Conservation (phyloP, 2,888 invertebrate species). For the Agriotes lineatus region DNA sequence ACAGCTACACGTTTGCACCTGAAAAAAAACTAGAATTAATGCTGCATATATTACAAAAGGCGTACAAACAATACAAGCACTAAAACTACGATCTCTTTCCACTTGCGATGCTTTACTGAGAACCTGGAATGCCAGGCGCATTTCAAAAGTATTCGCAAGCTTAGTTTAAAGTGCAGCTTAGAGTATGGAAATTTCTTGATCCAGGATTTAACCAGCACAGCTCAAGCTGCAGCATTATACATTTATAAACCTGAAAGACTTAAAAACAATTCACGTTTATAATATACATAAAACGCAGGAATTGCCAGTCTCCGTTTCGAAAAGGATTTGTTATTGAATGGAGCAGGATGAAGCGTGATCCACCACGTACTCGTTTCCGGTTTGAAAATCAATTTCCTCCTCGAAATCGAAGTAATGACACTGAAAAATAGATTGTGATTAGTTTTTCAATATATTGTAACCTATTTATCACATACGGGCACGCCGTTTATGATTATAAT, state of each 20-base stretch:
- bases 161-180: neutral
- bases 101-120: too few species aligned
- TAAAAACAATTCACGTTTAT: conserved; percentile 35
- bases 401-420: conserved; percentile 65
- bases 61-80: too few species aligned
- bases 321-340: conserved; percentile 61
- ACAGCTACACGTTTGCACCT: too few species aligned
- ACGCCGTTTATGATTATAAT: neutral
- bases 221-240: conserved; percentile 24
- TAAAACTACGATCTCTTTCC: too few species aligned
- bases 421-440: conserved; percentile 50
- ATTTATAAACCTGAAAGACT: conserved; percentile 32
- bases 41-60: too few species aligned
- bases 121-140: neutral
- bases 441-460: neutral
- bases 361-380: conserved; percentile 58
- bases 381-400: conserved; percentile 62
- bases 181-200: conserved; percentile 7
- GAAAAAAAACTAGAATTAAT: too few species aligned
- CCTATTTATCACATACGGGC: neutral
- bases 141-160: conserved; percentile 3
- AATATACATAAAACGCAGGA: conserved; percentile 33
- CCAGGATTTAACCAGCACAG: conserved; percentile 9
- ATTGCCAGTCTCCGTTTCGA: conserved; percentile 4
- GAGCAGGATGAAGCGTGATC: conserved; percentile 62